These are phyloP conservation scores for Platichthys stellatus DNA, from an alignment of 2,113 vertebrate species.

Conservation along the genomic window DNA sequence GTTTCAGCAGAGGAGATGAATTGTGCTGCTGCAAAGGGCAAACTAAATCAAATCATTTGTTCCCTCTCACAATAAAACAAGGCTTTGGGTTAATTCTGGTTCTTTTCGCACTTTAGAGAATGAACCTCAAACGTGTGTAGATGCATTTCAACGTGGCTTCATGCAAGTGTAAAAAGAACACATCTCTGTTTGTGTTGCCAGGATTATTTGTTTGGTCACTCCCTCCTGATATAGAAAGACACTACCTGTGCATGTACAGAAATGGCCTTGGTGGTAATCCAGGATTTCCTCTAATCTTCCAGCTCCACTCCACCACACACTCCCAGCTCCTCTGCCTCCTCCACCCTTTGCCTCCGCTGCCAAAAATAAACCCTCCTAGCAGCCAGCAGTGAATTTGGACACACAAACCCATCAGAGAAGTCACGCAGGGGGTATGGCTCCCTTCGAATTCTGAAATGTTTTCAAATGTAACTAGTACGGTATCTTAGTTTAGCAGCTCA, in stretches of 20 bases:
- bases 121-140: background rate
- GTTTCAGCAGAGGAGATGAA: background rate
- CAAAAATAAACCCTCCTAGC: background rate
- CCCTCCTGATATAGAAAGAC: background rate
- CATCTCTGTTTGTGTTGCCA: background rate
- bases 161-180: background rate
- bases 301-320: background rate
- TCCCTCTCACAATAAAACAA: background rate
- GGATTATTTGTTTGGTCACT: constrained; percentile 35
- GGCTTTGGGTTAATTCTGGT: too few relatives aligned
- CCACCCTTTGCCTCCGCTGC: background rate
- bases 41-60: background rate
- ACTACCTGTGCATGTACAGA: background rate
- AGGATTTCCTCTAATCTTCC: constrained; percentile 73
- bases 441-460: too few relatives aligned
- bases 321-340: background rate
- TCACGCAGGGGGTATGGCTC: background rate
- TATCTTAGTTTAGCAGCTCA: constrained; percentile 53
- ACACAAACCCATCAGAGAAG: background rate
- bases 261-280: constrained; percentile 49
- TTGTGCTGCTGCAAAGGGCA: background rate
- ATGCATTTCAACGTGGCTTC: background rate
- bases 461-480: background rate
- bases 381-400: background rate
- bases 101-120: background rate